phyloP scores from a whole-genome alignment of 2,888 invertebrate genomes.

The Nemapogon koenigi region DNA sequence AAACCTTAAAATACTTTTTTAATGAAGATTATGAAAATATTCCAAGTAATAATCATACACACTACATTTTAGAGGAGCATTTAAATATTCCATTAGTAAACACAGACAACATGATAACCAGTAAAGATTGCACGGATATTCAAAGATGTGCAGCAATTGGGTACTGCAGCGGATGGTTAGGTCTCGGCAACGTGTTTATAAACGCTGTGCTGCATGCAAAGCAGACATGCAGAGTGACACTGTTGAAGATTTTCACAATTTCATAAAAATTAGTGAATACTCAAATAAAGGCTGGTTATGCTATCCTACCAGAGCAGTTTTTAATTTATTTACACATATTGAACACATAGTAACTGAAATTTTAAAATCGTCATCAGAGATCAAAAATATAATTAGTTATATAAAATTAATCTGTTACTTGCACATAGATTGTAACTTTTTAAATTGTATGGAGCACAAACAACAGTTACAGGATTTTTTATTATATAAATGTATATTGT shows the following conservation, averaged over 20 bases:
- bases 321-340: too few species aligned
- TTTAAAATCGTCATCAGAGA: not conserved
- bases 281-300: not conserved
- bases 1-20: constrained; percentile 6
- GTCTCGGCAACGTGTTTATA: not conserved
- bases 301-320: not conserved
- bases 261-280: not conserved
- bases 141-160: not conserved
- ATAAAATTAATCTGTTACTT: not conserved
- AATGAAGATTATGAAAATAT: constrained; percentile 1
- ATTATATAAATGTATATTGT: not conserved
- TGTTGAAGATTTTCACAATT: not conserved
- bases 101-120: not conserved
- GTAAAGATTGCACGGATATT: not conserved
- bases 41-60: too few species aligned
- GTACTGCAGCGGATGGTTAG: not conserved
- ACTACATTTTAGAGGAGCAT: too few species aligned
- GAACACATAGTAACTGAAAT: not conserved
- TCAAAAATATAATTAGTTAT: not conserved
- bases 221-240: too few species aligned
- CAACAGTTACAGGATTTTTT: not conserved
- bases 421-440: not conserved
- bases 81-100: too few species aligned
- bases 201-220: not conserved
- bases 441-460: not conserved